Evolutionary conservation across 2,888 invertebrate genomes (phyloP), one percentile per base, ranked within the genome.

Genomic region (Lasioglossum marginatum): DNA sequence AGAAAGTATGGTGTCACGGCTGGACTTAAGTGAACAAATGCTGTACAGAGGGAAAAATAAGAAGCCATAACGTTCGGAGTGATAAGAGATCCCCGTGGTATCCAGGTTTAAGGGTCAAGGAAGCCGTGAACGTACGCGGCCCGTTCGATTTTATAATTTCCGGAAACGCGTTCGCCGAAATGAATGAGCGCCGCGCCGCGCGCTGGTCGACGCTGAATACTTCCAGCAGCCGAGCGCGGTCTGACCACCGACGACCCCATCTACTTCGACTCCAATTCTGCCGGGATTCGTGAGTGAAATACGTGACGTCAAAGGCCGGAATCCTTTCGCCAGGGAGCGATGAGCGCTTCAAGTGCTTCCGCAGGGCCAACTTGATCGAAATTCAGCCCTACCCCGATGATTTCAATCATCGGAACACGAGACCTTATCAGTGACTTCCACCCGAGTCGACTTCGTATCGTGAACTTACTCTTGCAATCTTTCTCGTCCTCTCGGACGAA

Each of bases 101-200:
- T 82, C 74, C 74, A 40, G 82, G 78, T 66, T 82, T 86, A 73
- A 43, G 57, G 86, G 87, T 82, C 86, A 86, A 86, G 87, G 87
- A 87, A 81, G 82, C 27, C 52, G 63, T 63, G 63, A 31, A 31
- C 63, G 31, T 63, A 16, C 37, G 23, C 73, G 66, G 23, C n/a
- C n/a, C 72, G 79, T 88, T 88, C 88, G 88, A 90, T 90, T 90
- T 86, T 90, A 86, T 88, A 88, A 90, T 90, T 90, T 90, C 87
- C 88, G 81, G 88, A 81, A 77, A 14, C 75, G 78, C 63, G 70
- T 82, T 52, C 48, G 40, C 31, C 34, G n/a, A 23, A 60, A 70
- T 83, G 73, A 74, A 63, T 57, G 45, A 72, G 60, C 34, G 31
- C 43, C 12, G 40, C 45, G 16, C 45, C 4, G 45, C 45, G 45